Conservation (phyloP, 2,888 invertebrate genomes). For the Cosmia pyralina region DNA sequence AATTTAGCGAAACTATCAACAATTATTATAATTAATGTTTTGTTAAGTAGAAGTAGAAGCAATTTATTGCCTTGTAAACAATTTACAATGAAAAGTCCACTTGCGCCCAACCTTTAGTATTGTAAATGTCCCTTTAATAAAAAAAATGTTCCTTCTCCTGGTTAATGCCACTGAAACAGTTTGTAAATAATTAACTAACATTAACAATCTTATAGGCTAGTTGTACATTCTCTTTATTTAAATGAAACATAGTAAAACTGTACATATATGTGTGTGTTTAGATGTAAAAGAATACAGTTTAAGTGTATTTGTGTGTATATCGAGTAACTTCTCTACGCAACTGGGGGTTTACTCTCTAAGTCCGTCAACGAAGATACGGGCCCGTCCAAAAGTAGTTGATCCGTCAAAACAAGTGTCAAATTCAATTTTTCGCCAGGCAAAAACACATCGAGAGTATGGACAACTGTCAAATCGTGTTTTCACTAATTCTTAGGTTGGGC, state of each 20-base stretch:
- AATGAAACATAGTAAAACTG: slow-evolving; percentile 68
- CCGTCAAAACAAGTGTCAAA: too few species aligned
- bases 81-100: slow-evolving; percentile 5
- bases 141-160: slow-evolving; percentile 72
- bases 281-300: slow-evolving; percentile 65
- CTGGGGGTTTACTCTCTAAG: slow-evolving; percentile 50
- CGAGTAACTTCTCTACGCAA: slow-evolving; percentile 76
- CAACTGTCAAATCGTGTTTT: too few species aligned
- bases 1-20: not conserved
- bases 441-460: too few species aligned
- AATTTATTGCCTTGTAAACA: not conserved
- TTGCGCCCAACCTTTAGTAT: slow-evolving; percentile 57
- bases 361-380: too few species aligned
- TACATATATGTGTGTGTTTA: slow-evolving; percentile 75
- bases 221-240: slow-evolving; percentile 77
- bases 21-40: not conserved
- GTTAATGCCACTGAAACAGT: slow-evolving; percentile 52
- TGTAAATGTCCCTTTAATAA: slow-evolving; percentile 67
- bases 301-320: slow-evolving; percentile 82
- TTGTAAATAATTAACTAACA: slow-evolving; percentile 66
- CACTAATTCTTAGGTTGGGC: too few species aligned
- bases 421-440: too few species aligned
- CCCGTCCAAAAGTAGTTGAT: too few species aligned
- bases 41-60: not conserved
- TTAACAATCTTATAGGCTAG: slow-evolving; percentile 69